Evolutionary conservation across 2,797 vertebrate species (phyloP).

Genomic region (Tauraco hartlaubi): DNA sequence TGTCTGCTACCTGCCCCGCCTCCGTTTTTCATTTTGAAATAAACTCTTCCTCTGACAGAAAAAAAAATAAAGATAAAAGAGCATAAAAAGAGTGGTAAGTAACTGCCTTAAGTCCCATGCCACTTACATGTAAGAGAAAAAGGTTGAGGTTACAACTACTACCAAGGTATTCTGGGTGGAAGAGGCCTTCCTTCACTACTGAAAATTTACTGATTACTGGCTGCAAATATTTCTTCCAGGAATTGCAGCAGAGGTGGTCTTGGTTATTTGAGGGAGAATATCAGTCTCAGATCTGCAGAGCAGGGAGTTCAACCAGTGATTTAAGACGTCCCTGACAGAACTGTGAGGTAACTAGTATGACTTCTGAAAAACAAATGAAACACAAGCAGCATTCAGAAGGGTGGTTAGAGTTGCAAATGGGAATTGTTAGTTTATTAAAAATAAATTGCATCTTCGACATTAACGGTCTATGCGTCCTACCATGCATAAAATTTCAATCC

Average conservation of each 20-base stretch:
- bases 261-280: not conserved
- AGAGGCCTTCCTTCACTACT: not conserved
- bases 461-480: conserved; percentile 33
- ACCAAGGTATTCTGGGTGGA: not conserved
- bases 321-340: not conserved
- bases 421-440: conserved; percentile 66
- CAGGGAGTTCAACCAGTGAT: not conserved
- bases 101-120: not conserved
- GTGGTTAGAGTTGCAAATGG: conserved; percentile 27
- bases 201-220: not conserved
- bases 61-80: not conserved
- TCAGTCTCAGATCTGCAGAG: not conserved
- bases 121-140: accelerated
- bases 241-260: not conserved
- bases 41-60: not conserved
- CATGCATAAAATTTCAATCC: conserved; percentile 68
- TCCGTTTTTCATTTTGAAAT: not conserved
- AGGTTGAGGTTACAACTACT: not conserved
- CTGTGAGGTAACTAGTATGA: not conserved
- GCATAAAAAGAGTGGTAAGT: not conserved
- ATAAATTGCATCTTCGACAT: conserved; percentile 47
- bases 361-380: conserved; percentile 8
- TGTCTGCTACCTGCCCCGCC: not conserved
- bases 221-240: not conserved
- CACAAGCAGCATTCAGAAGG: not conserved